These are phyloP conservation scores for Drosophila kokeensis DNA, from an alignment of 2,888 invertebrate genomes.

Conservation along the genomic window DNA sequence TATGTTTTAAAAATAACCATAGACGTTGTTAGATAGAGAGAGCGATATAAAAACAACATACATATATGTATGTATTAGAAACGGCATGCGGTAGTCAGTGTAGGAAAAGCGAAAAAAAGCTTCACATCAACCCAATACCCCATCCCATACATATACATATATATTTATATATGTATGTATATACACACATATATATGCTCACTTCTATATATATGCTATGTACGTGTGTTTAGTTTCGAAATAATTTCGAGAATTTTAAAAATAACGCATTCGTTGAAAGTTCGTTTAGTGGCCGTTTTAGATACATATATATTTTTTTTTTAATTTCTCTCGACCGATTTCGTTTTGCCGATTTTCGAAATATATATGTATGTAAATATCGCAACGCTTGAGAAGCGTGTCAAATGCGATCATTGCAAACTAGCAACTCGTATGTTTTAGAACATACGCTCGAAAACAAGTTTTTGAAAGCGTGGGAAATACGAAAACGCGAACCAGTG, in stretches of 20 bases:
- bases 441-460: conserved; percentile 53
- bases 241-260: conserved; percentile 82
- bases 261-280: conserved; percentile 79
- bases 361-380: conserved; percentile 51
- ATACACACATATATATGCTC: conserved; percentile 24
- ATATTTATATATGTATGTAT: conserved; percentile 24
- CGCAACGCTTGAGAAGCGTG: conserved; percentile 59
- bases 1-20: conserved; percentile 76
- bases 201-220: conserved; percentile 19
- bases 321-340: conserved; percentile 45
- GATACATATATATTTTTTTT: conserved; percentile 34
- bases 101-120: conserved; percentile 60
- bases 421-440: conserved; percentile 84
- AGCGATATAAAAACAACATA: conserved; percentile 37
- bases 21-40: conserved; percentile 65
- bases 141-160: conserved; percentile 43
- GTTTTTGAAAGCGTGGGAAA: conserved; percentile 42
- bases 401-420: conserved; percentile 84
- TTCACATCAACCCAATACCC: conserved; percentile 48
- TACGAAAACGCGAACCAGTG: conserved; percentile 21
- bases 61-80: conserved; percentile 44
- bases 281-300: conserved; percentile 70
- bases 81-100: conserved; percentile 58
- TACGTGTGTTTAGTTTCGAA: conserved; percentile 69
- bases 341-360: conserved; percentile 67